phyloP scores from a whole-genome alignment of 2,113 vertebrate species.

The Pluvialis apricaria region DNA sequence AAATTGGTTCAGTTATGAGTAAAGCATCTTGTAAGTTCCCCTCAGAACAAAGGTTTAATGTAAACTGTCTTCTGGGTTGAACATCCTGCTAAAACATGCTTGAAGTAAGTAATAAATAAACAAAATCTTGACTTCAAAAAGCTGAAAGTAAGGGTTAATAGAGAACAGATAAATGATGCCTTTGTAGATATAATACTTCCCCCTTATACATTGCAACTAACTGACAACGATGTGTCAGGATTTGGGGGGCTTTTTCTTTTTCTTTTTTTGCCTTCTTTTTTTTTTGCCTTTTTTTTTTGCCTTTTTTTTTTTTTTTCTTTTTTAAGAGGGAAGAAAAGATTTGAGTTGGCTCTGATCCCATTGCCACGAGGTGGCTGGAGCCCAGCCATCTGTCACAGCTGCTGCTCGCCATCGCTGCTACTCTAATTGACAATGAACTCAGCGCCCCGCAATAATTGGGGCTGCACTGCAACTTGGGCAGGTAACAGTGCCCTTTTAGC shows the following conservation, averaged over 20 bases:
- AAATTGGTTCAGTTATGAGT: slow-evolving; percentile 28
- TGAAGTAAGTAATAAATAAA: slow-evolving; percentile 63
- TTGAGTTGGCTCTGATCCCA: slow-evolving; percentile 82
- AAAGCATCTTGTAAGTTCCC: slow-evolving; percentile 17
- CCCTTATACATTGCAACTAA: slow-evolving; percentile 22
- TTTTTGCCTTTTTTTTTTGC: not conserved
- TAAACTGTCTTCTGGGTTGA: slow-evolving; percentile 18
- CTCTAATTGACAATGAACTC: slow-evolving; percentile 93
- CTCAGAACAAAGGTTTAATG: slow-evolving; percentile 11
- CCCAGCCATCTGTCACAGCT: slow-evolving; percentile 93
- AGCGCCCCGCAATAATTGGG: slow-evolving; percentile 86
- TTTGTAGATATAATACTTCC: slow-evolving; percentile 47
- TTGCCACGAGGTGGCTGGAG: slow-evolving; percentile 85
- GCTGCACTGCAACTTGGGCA: slow-evolving; percentile 84
- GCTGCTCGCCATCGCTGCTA: slow-evolving; percentile 84
- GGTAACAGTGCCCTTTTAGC: slow-evolving; percentile 90
- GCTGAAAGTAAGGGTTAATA: slow-evolving; percentile 11
- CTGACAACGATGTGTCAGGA: slow-evolving; percentile 42
- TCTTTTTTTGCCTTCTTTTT: not conserved
- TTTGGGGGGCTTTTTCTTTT: not conserved
- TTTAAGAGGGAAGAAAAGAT: slow-evolving; percentile 70
- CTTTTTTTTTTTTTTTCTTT: not conserved
- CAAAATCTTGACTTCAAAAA: slow-evolving; percentile 51
- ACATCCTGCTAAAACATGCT: slow-evolving; percentile 5
- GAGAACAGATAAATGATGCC: slow-evolving; percentile 20